Base-by-base conservation (phyloP, 2,797 vertebrate genomes). In the Coreius guichenoti region DNA sequence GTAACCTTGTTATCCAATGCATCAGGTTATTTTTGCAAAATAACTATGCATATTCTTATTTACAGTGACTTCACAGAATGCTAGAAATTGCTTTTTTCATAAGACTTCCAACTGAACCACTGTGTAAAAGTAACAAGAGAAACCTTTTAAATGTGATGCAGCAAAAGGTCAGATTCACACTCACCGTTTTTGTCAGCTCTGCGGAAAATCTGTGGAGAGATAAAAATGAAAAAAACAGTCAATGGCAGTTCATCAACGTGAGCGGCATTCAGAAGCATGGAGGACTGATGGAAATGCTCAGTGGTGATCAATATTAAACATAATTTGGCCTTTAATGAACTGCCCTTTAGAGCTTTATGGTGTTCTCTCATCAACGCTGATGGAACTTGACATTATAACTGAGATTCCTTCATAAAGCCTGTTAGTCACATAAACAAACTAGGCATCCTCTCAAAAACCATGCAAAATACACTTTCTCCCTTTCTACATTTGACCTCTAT, bases 121-220 rank as follows among this genome's bases (percentile, higher is more conserved):
- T 23, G 68, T 14, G 51, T 21, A 54, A 76, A 58, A n/a, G 45
- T 14, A 31, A 70, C 16, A 82, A 77, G 67, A 72, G 58, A 81
- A 56, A 76, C 45, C 39, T 36, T 51, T 39, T 49, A 67, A 76
- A 80, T 23, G 63, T 17, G 2, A 49, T 26, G 26, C 21, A 85
- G 26, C 23, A 43, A 81, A 86, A 72, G 56, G 19, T 72, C 11
- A 65, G 63, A 65, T 65, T 65, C 63, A 67, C 54, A 93, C 98
- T 97, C 93, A 99, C 98, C 98, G 0, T 99, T 98, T 95, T 99
- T 99, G 95, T 99, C 97, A 0, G 98, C 98, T 90, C 98, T 94
- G 33, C 96, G 97, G 93, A 99, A 99, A 93, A 99, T 98, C 98
- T 99, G 94, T n/a, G 94, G 93, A 82, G 90, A 87, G 92, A 94